phyloP scores from a whole-genome alignment of 2,113 vertebrate species.

The Mesembrinibis cayennensis region DNA sequence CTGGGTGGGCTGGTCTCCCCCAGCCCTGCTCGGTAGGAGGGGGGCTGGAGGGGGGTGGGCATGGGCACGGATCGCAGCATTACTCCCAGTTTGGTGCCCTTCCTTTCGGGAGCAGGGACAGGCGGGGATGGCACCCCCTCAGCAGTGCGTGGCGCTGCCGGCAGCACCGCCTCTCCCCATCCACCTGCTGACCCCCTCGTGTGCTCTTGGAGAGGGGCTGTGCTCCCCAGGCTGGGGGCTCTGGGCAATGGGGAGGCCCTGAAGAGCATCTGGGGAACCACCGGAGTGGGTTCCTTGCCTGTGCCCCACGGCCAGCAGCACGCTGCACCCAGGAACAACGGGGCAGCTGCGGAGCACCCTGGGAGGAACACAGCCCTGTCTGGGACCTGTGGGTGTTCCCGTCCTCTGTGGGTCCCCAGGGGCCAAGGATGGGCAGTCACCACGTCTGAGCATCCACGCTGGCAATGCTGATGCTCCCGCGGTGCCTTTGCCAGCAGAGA shows the following conservation, averaged over 20 bases:
- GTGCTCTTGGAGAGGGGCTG: accelerated
- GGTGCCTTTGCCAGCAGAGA: background rate
- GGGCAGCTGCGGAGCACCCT: background rate
- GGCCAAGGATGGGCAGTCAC: background rate
- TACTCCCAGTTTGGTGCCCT: background rate
- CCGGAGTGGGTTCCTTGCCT: accelerated
- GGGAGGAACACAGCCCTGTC: background rate
- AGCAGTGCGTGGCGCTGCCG: accelerated
- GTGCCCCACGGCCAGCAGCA: accelerated
- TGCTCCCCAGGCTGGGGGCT: background rate
- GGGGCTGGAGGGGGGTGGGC: background rate
- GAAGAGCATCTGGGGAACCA: background rate
- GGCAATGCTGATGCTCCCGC: background rate
- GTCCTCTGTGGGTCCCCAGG: background rate
- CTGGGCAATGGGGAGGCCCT: background rate
- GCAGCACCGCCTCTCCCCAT: background rate
- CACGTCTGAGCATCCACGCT: accelerated
- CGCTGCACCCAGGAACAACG: accelerated
- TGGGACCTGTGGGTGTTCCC: accelerated
- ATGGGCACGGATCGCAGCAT: accelerated
- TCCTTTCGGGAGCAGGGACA: background rate
- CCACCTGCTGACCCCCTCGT: accelerated
- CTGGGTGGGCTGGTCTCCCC: background rate
- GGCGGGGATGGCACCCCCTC: accelerated
- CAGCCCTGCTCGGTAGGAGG: accelerated